Evolutionary conservation across 2,113 vertebrate species (phyloP), one percentile per base, ranked within the genome.

Genomic region (Petaurus breviceps): DNA sequence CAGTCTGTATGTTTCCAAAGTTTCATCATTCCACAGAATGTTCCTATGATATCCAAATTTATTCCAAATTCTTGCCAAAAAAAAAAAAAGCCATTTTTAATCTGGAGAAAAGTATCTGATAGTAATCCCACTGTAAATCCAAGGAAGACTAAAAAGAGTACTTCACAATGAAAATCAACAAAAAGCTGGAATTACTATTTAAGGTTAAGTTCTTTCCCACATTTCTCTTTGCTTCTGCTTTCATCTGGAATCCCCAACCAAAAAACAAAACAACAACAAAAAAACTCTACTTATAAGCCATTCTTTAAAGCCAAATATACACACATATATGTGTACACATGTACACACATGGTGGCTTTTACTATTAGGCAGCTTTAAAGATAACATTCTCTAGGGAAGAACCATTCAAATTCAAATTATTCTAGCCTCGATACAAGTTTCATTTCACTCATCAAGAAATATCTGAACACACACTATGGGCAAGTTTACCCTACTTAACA

Each of bases 401-500:
- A 77, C 37, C 68, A 77, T n/a, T n/a, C 61, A 68, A 37, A 68
- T 11, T 68, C 28, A 37, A 68, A 37, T 68, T 61, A 61, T 61
- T 68, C 37, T 8, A 19, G 2, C 11, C 37, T 43, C 43, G n/a
- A 43, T 84, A 84, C n/a, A 84, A 23, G 68, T n/a, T 43, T 84
- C 61, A 84, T 8, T 43, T 22, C n/a, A 7, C n/a, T 43, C n/a
- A 84, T 84, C 68, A 84, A 84, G 68, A 43, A 84, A 84, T 84
- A 84, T 23, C 23, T 84, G n/a, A 43, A 43, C n/a, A 84, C 19
- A 11, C n/a, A 84, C n/a, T 22, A 84, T 23, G 37, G 16, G n/a
- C 68, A 84, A 84, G 68, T 84, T 49, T 84, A 84, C 37, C 68
- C 37, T 22, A 93, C 51, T 97, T 90, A 54, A 47, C 61, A 90